Conservation (phyloP, 2,888 invertebrate species). For the Drosophila testacea region DNA sequence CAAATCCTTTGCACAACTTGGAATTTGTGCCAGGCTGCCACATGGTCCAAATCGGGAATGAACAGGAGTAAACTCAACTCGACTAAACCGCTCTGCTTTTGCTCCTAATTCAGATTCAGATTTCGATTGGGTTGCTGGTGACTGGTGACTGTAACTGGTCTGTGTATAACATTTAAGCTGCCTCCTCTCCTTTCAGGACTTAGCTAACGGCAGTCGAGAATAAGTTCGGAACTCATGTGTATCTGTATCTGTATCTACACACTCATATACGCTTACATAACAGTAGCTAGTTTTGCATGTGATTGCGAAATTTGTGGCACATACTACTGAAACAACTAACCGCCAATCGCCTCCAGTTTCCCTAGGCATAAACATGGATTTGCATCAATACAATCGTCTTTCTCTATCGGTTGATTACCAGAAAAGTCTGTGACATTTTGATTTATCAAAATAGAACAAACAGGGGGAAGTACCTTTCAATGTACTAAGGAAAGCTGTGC, state of each 20-base stretch:
- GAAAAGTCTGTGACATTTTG: conserved; percentile 40
- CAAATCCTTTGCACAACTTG: conserved; percentile 76
- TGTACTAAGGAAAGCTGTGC: background rate
- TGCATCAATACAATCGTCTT: too few relatives aligned
- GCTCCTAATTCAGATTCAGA: conserved; percentile 10
- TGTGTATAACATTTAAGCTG: conserved; percentile 84
- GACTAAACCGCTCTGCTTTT: conserved; percentile 12
- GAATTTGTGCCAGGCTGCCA: conserved; percentile 67
- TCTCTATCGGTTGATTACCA: conserved; percentile 56
- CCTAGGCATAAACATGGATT: too few relatives aligned
- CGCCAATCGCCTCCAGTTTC: background rate
- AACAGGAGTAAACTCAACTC: conserved; percentile 47
- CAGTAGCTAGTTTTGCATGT: conserved; percentile 51
- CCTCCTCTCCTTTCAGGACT: conserved; percentile 30
- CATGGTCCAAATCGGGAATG: conserved; percentile 37
- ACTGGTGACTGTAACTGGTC: conserved; percentile 14
- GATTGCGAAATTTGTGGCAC: conserved; percentile 58
- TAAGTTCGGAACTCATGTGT: conserved; percentile 46
- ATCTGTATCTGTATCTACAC: conserved; percentile 22
- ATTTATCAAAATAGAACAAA: conserved; percentile 28
- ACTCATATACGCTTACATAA: conserved; percentile 15
- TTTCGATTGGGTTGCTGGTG: conserved; percentile 2
- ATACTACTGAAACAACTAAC: conserved; percentile 20
- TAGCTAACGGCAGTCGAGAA: conserved; percentile 43
- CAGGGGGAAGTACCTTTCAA: background rate